Evolutionary conservation across 2,797 vertebrate genomes (phyloP), one percentile per base, ranked within the genome.

Genomic region (Aeoliscus strigatus): DNA sequence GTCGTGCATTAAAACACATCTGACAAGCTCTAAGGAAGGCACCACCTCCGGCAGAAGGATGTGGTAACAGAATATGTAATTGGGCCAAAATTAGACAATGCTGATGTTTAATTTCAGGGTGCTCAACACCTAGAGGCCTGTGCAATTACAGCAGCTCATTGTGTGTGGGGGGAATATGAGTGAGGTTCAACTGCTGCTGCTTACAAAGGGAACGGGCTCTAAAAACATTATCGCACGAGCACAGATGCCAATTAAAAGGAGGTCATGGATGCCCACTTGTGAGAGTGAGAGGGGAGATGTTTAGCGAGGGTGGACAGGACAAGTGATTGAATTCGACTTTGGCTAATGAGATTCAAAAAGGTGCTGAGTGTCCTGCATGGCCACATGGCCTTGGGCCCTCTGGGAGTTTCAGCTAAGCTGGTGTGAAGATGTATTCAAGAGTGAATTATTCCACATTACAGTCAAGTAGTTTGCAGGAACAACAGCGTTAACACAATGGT

Each of bases 301-400:
- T 80, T 73, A 74, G 75, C 29, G 59, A 70, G 60, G 60, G 66
- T 34, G 48, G 67, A 58, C 62, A 43, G 73, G 60, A 72, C 61
- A 75, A 74, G 70, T 83, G 76, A 86, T 80, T 80, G 75, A 73
- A 84, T 84, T 81, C 73, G 67, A 77, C 66, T 79, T 80, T 70
- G n/a, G 70, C 75, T 87, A 87, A 88, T 86, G 75, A 81, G 80
- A 83, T 84, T 86, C 81, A 80, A 84, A 82, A 86, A 80, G 78
- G 77, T 77, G 72, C 79, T 79, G 77, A 84, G 80, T 77, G 69
- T 69, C 69, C 81, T 77, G 62, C 73, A 58, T 48, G 50, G 81
- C 80, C 74, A 82, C 70, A 77, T 72, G 72, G 78, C 77, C 76
- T 55, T 41, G 52, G 68, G 72, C 74, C 82, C 66, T 70, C 73